Conservation (phyloP, 2,797 vertebrate genomes). For the Triplophysa bombifrons region DNA sequence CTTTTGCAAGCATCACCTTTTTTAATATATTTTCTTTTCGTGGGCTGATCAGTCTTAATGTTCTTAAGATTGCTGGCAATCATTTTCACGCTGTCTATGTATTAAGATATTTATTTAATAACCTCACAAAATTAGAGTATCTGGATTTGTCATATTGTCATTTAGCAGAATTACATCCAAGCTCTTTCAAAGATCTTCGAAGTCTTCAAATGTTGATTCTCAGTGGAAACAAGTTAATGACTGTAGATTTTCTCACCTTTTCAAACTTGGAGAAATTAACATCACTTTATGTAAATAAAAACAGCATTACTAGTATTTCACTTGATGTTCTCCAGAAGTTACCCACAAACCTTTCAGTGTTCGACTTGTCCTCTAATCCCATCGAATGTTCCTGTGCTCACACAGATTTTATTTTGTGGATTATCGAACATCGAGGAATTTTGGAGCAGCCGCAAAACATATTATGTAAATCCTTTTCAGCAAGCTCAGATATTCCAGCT, state of each 20-base stretch:
- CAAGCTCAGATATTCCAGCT: conserved; percentile 31
- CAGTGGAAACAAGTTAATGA: conserved; percentile 46
- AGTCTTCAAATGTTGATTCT: conserved; percentile 35
- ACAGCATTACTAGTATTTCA: conserved; percentile 40
- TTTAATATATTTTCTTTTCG: neutral
- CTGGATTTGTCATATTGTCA: conserved; percentile 73
- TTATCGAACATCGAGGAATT: conserved; percentile 63
- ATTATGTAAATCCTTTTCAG: conserved; percentile 58
- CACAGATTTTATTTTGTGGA: conserved; percentile 73
- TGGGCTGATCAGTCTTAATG: conserved; percentile 30
- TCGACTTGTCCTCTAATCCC: conserved; percentile 58
- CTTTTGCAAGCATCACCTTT: conserved; percentile 28
- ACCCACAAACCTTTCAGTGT: conserved; percentile 58
- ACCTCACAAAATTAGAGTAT: conserved; percentile 47
- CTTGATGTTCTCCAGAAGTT: conserved; percentile 33
- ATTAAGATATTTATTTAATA: conserved; percentile 35
- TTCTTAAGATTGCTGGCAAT: conserved; percentile 56
- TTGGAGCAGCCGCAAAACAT: conserved; percentile 62
- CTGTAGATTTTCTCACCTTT: conserved; percentile 42
- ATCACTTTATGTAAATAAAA: conserved; percentile 30
- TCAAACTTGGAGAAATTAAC: conserved; percentile 50
- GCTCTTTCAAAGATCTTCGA: conserved; percentile 35
- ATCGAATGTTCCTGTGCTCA: conserved; percentile 64
- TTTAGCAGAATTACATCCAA: conserved; percentile 55
- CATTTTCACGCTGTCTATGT: neutral